Base-by-base conservation (phyloP, 1,140 invertebrate genomes). In the Penaeus indicus region DNA sequence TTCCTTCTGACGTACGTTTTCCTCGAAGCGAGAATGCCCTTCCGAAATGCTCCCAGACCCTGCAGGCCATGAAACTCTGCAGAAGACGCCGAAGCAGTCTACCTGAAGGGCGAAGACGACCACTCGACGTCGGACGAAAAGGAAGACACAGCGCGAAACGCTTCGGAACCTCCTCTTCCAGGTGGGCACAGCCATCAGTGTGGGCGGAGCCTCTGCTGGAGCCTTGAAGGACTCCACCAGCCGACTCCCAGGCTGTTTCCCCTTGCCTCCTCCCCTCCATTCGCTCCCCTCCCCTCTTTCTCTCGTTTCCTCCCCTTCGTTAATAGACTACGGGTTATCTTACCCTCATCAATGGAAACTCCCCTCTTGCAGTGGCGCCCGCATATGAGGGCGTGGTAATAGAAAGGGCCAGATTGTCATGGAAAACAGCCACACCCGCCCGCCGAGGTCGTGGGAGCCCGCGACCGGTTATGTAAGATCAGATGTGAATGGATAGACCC, bases 151-250 rank as follows among this genome's bases (percentile, higher is more conserved):
- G n/a, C 19, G 32, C 60, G 75, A 86, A 63, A 79, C n/a, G 2
- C 54, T 61, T 16, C 42, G 84, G 27, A 62, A 79, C 19, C 63
- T 7, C 5, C 1, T 38, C 42, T 38, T 63, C 75, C 61, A 78
- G 61, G 13, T 63, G 72, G 72, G 81, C 81, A 67, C 61, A 38
- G 27, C 69, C 27, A 81, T 25, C 21, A 27, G 38, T 54, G 42
- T 78, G 86, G 86, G 86, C 67, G 86, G 86, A 75, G 86, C 81
- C 22, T 88, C 64, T 21, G 42, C 60, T 47, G 21, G 42, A 62
- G 69, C 69, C 81, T 84, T 84, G 81, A 67, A 75, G 86, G 32
- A 84, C 85, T 64, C 78, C 72, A 38, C 64, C 67, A 75, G 27
- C 27, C 13, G 22, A 62, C 63, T 75, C 25, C 22, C 54, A 32